Conservation (phyloP, 2,113 vertebrate genomes). For the Abramis brama region DNA sequence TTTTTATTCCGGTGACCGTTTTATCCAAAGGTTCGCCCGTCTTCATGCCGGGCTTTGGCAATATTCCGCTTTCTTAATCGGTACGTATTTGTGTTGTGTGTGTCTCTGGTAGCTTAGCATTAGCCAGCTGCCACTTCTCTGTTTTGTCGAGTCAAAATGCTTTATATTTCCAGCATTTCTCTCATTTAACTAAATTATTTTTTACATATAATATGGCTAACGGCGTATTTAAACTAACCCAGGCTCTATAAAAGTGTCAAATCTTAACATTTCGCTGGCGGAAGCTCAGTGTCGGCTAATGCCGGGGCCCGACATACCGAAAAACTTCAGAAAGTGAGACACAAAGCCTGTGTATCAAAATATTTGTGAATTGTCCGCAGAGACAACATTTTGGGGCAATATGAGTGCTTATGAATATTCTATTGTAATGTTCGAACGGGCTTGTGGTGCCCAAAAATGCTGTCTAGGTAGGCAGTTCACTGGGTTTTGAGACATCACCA, state of each 20-base stretch:
- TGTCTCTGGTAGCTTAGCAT: conserved; percentile 40
- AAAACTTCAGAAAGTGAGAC: conserved; percentile 34
- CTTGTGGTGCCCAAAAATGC: background rate
- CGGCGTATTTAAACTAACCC: background rate
- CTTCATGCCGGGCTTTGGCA: conserved; percentile 69
- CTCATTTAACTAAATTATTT: background rate
- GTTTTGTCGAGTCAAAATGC: conserved; percentile 36
- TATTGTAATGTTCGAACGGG: background rate
- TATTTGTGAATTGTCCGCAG: background rate
- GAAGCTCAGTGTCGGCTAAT: conserved; percentile 18
- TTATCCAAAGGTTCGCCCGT: conserved; percentile 62
- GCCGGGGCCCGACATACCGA: conserved; percentile 31
- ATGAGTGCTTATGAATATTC: too few relatives aligned
- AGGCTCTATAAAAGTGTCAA: background rate
- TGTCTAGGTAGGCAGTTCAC: background rate
- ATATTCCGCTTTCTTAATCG: conserved; percentile 68
- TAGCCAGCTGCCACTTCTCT: conserved; percentile 60
- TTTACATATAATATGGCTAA: background rate
- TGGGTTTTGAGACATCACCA: background rate
- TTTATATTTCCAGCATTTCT: background rate
- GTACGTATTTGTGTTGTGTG: conserved; percentile 72
- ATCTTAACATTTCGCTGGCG: background rate
- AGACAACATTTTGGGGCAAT: background rate
- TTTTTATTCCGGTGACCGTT: conserved; percentile 50
- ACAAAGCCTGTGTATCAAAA: conserved; percentile 11